phyloP scores from a whole-genome alignment of 2,113 vertebrate species.

The Jaculus jaculus region DNA sequence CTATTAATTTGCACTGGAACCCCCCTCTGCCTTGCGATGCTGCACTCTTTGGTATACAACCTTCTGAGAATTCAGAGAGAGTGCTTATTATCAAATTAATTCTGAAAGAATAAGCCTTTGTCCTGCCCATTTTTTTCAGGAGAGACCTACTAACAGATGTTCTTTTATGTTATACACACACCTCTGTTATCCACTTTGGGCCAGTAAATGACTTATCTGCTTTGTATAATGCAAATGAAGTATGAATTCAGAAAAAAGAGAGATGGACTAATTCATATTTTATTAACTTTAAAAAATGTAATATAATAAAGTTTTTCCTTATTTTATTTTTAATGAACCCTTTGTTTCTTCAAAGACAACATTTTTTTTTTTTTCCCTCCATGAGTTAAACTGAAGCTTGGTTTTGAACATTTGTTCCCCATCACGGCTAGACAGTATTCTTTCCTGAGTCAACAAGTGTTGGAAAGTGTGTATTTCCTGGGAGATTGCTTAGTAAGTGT shows the following conservation, averaged over 20 bases:
- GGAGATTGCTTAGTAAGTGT: neutral
- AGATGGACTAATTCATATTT: neutral
- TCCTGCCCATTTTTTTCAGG: slow-evolving; percentile 6
- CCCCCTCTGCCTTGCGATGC: neutral
- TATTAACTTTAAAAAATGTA: neutral
- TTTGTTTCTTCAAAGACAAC: slow-evolving; percentile 21
- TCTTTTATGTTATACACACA: slow-evolving; percentile 59
- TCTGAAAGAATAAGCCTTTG: slow-evolving; percentile 55
- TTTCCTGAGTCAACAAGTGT: neutral
- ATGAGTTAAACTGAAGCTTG: neutral
- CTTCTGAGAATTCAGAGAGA: slow-evolving; percentile 54
- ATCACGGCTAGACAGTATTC: neutral
- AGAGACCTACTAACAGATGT: slow-evolving; percentile 33
- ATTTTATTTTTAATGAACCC: neutral
- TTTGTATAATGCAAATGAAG: neutral
- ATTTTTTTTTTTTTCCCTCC: neutral
- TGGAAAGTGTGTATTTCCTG: neutral
- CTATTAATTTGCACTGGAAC: slow-evolving; percentile 65
- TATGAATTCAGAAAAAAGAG: slow-evolving; percentile 5
- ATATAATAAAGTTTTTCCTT: neutral
- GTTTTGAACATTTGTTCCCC: neutral
- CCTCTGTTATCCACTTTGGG: neutral
- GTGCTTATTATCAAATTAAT: slow-evolving; percentile 59
- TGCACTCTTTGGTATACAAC: slow-evolving; percentile 54
- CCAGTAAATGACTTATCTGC: neutral